Evolutionary conservation across 2,888 invertebrate genomes (phyloP), one percentile per base, ranked within the genome.

Genomic region (Drosophila siamana): DNA sequence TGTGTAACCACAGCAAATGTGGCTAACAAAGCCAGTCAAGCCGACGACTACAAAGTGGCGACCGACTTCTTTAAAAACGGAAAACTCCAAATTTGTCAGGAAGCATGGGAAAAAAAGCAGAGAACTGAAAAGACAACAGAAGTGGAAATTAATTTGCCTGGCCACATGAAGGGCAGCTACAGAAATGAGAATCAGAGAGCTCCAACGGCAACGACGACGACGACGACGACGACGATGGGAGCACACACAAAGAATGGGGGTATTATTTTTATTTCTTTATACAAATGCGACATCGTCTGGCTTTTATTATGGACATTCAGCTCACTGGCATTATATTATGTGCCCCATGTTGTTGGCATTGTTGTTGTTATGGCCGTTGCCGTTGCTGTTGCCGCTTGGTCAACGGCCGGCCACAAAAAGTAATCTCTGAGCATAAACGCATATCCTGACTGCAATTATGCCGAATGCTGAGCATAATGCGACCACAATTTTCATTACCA

Each of bases 351-450:
- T 51, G n/a, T 38, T 43, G 36, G 30, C 26, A 9, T 24, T 56
- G 28, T 26, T 5, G 22, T 11, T 48, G 46, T 40, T 61, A 15
- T 33, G 28, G 11, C 43, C 54, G 57, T 38, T 71, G 51, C 44
- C 54, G 41, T 15, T 62, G 54, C 15, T 66, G 43, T 51, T 44
- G 36, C 36, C 41, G 36, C 30, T 41, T 74, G 81, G 81, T 76
- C 80, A 80, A 82, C 70, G 78, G 70, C 66, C 63, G 69, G 69
- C 84, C 82, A 81, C 82, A 84, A 84, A 83, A 83, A 82, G 82
- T 83, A 83, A 83, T 83, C 82, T 84, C 82, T 78, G 82, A 76
- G 85, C 74, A 82, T 83, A 82, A 84, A 84, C 84, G 85, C 80
- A 84, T 83, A 83, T 84, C 82, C 82, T 54, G 77, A 71, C 80